phyloP scores from a whole-genome alignment of 2,113 vertebrate genomes.

The Elaphurus davidianus region DNA sequence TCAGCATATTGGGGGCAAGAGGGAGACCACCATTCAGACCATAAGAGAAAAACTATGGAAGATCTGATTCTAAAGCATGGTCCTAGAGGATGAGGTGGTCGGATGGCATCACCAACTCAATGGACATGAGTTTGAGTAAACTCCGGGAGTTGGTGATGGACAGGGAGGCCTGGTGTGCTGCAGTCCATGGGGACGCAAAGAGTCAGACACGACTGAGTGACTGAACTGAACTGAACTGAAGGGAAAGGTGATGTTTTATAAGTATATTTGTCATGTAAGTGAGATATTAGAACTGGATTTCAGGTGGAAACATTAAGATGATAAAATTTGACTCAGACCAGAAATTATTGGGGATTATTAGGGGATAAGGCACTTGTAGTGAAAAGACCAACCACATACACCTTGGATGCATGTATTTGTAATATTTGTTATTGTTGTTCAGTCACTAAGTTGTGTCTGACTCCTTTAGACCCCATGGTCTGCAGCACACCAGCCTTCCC shows the following conservation, averaged over 20 bases:
- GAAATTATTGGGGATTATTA: neutral
- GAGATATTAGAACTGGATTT: neutral
- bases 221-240: neutral
- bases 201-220: fast-evolving
- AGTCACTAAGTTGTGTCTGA: neutral
- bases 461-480: neutral
- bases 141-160: neutral
- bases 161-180: neutral
- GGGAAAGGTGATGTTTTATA: neutral
- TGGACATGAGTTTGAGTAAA: neutral
- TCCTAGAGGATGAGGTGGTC: neutral
- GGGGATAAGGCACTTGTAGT: neutral
- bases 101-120: neutral
- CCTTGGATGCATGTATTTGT: neutral
- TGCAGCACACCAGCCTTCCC: neutral
- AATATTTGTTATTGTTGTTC: neutral
- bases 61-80: neutral
- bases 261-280: neutral
- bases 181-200: neutral
- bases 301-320: neutral
- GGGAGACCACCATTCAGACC: neutral
- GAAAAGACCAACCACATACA: neutral
- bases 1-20: neutral
- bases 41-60: neutral
- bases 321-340: neutral